Conservation (phyloP, 2,888 invertebrate genomes). For the Drosophila subquinaria region DNA sequence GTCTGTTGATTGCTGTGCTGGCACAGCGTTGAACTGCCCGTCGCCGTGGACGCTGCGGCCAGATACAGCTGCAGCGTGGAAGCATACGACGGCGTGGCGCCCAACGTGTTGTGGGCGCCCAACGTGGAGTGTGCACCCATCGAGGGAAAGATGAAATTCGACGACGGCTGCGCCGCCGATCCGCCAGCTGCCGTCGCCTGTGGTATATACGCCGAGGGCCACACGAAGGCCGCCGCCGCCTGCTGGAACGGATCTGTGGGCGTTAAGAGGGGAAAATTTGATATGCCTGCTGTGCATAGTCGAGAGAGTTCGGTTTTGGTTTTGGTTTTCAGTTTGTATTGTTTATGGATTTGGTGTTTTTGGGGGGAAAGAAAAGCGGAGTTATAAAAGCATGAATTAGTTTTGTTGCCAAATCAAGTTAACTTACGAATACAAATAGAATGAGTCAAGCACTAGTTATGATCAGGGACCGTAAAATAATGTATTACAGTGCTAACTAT, state of each 20-base stretch:
- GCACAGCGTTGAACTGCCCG: slow-evolving; percentile 86
- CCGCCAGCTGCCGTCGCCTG: slow-evolving; percentile 66
- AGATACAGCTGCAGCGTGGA: slow-evolving; percentile 89
- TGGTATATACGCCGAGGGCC: slow-evolving; percentile 84
- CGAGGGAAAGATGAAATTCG: slow-evolving; percentile 83
- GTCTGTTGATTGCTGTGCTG: slow-evolving; percentile 86
- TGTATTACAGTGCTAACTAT: too few relatives aligned
- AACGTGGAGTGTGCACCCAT: slow-evolving; percentile 81
- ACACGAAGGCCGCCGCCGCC: slow-evolving; percentile 82
- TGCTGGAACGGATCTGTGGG: slow-evolving; percentile 85
- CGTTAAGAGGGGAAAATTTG: slow-evolving; percentile 85
- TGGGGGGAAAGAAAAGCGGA: slow-evolving; percentile 68
- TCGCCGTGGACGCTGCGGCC: slow-evolving; percentile 80
- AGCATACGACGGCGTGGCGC: slow-evolving; percentile 77
- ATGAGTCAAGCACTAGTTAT: slow-evolving; percentile 47
- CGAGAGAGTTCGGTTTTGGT: slow-evolving; percentile 19
- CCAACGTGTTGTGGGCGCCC: slow-evolving; percentile 78
- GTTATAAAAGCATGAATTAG: slow-evolving; percentile 81
- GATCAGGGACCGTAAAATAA: background rate
- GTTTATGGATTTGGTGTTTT: too few relatives aligned
- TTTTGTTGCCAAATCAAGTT: slow-evolving; percentile 68
- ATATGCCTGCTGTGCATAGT: slow-evolving; percentile 83
- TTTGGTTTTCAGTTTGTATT: slow-evolving; percentile 31
- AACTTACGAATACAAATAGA: slow-evolving; percentile 37
- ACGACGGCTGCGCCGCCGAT: slow-evolving; percentile 72